Evolutionary conservation across 2,888 invertebrate species (phyloP).

Genomic region (Gnatocerus cornutus): DNA sequence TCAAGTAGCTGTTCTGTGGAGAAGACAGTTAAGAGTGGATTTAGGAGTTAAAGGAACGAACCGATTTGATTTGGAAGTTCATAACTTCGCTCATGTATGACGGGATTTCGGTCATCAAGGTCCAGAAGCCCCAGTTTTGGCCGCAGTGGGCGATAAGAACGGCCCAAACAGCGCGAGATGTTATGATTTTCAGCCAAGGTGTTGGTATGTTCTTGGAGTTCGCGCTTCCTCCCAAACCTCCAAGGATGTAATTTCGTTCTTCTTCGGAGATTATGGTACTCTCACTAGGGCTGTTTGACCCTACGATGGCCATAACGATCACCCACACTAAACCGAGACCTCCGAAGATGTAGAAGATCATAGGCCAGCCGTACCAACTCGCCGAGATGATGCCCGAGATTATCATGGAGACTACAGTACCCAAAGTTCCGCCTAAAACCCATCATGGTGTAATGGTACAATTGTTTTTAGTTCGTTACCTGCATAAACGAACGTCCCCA

Average conservation of each 20-base stretch:
- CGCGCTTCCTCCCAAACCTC: constrained; percentile 54
- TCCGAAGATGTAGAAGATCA: constrained; percentile 85
- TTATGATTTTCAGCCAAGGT: constrained; percentile 84
- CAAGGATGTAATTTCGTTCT: constrained; percentile 80
- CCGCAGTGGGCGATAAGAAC: constrained; percentile 82
- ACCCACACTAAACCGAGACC: constrained; percentile 77
- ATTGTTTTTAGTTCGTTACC: constrained; percentile 63
- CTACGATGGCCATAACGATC: constrained; percentile 76
- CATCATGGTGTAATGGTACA: too few species aligned
- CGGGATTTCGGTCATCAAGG: constrained; percentile 86
- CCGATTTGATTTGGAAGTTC: constrained; percentile 79
- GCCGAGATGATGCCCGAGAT: constrained; percentile 82
- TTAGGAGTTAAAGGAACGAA: background rate
- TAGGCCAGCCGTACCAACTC: constrained; percentile 83
- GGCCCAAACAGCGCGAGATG: constrained; percentile 85
- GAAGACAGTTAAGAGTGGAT: constrained; percentile 47
- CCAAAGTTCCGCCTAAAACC: constrained; percentile 81
- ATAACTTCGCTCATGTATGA: constrained; percentile 85
- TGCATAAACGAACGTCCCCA: constrained; percentile 81
- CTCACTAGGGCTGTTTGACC: constrained; percentile 78
- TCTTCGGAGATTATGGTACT: constrained; percentile 76
- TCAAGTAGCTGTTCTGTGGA: constrained; percentile 77
- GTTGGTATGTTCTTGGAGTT: constrained; percentile 68
- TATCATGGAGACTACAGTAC: constrained; percentile 84
- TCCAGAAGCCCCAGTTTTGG: constrained; percentile 89